Base-by-base conservation (phyloP, 2,113 vertebrate species). In the Elgaria multicarinata region DNA sequence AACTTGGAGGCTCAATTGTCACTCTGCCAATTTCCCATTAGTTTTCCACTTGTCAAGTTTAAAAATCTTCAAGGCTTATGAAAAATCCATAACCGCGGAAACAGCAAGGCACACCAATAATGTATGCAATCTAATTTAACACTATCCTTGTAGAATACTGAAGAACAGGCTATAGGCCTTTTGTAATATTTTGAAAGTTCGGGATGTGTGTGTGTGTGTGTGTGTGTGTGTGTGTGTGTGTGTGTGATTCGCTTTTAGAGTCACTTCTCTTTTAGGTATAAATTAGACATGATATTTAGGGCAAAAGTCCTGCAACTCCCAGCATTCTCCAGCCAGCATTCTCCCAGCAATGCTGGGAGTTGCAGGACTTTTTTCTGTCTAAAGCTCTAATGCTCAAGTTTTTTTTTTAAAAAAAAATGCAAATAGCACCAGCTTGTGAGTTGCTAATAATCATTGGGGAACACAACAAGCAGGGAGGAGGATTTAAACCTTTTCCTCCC, bases 41-140 rank as follows among this genome's bases (percentile, higher is more conserved):
- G 55, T 78, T 87, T 78, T 20, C 53, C 64, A 91, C 64, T 62
- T 87, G 81, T 78, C 28, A 78, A 69, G 42, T 72, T 87, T 84
- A 64, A 83, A 67, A 83, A 46, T 78, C 44, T 83, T 69, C n/a
- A 79, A 91, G 86, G 74, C 31, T 84, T 78, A 84, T 79, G 50
- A 91, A 58, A 91, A 87, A 76, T 42, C 58, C 62, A 44, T 50
- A 87, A 10, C 58, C 62, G 46, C 75, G n/a, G 31, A 76, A 87
- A 83, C 69, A 36, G 53, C 44, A 58, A 77, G 81, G 81, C 50
- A 74, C 67, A 74, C 76, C 67, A 39, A 66, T 46, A 86, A 71
- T 81, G 67, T 72, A 74, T 81, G 69, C 80, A 89, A 39, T 79
- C 83, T 79, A 58, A 71, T 90, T 79, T 55, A 58, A 58, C 28